phyloP scores from a whole-genome alignment of 2,113 vertebrate genomes.

The Oryzias javanicus region DNA sequence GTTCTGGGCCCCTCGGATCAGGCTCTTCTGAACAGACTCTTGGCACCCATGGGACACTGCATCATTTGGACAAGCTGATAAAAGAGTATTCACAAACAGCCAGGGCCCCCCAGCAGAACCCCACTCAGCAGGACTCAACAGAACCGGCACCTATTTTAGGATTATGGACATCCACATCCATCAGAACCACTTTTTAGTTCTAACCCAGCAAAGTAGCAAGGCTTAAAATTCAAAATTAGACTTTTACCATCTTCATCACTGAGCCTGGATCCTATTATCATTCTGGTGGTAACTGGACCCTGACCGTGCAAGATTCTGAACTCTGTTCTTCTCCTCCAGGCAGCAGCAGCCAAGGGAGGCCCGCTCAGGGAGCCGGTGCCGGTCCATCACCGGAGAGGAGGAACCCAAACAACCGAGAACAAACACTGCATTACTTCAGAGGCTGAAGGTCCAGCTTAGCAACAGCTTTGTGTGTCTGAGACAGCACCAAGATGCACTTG shows the following conservation, averaged over 20 bases:
- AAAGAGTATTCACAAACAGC: slow-evolving; percentile 57
- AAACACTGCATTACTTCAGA: slow-evolving; percentile 84
- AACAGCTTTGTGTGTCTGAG: slow-evolving; percentile 89
- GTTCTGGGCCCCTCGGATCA: slow-evolving; percentile 41
- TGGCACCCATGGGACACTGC: slow-evolving; percentile 63
- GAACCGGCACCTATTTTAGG: too few species aligned
- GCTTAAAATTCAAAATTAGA: too few species aligned
- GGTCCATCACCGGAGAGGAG: slow-evolving; percentile 58
- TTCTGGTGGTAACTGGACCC: too few species aligned
- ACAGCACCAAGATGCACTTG: slow-evolving; percentile 70
- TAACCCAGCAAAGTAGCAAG: too few species aligned
- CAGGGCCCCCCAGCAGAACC: background rate
- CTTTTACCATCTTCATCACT: too few species aligned
- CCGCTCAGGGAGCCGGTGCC: slow-evolving; percentile 40
- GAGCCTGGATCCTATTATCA: too few species aligned
- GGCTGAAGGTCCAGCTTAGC: slow-evolving; percentile 86
- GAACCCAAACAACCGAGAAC: slow-evolving; percentile 70
- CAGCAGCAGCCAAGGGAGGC: slow-evolving; percentile 51
- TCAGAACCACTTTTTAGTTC: too few species aligned
- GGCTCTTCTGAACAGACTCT: slow-evolving; percentile 38
- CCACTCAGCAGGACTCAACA: too few species aligned
- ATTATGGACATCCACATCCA: too few species aligned
- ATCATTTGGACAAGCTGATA: slow-evolving; percentile 62
- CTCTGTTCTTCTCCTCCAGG: background rate
- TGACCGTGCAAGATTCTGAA: too few species aligned